These are phyloP conservation scores for Myiotriccus ornatus DNA, from an alignment of 2,797 vertebrate genomes.

Conservation along the genomic window DNA sequence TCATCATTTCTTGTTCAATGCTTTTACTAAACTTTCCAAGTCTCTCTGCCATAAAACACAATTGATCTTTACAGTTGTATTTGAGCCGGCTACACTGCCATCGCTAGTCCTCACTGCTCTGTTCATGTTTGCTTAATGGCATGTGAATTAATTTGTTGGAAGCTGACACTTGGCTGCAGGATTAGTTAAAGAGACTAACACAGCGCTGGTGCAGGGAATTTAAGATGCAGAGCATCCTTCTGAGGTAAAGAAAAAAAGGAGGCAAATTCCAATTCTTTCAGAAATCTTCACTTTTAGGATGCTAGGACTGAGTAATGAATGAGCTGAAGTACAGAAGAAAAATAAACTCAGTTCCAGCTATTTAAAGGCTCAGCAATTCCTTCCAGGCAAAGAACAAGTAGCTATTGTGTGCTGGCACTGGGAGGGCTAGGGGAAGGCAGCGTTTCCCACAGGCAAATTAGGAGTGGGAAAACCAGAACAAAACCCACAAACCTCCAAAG, in stretches of 20 bases:
- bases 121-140: background rate
- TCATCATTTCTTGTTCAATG: rapidly evolving
- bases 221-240: background rate
- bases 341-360: slow-evolving; percentile 24
- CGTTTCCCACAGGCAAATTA: slow-evolving; percentile 39
- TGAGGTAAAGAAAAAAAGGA: background rate
- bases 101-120: background rate
- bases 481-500: background rate
- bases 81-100: background rate
- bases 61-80: background rate
- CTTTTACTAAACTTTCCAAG: background rate
- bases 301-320: background rate
- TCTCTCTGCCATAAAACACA: background rate
- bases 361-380: slow-evolving; percentile 28
- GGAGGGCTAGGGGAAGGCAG: background rate
- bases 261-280: background rate
- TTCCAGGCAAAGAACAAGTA: slow-evolving; percentile 20
- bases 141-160: background rate
- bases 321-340: slow-evolving; percentile 4
- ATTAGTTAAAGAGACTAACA: background rate
- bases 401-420: background rate
- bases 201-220: background rate
- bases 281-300: background rate
- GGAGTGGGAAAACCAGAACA: slow-evolving; percentile 41
- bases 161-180: background rate